phyloP scores from a whole-genome alignment of 2,797 vertebrate genomes.

The Rhinophrynus dorsalis region DNA sequence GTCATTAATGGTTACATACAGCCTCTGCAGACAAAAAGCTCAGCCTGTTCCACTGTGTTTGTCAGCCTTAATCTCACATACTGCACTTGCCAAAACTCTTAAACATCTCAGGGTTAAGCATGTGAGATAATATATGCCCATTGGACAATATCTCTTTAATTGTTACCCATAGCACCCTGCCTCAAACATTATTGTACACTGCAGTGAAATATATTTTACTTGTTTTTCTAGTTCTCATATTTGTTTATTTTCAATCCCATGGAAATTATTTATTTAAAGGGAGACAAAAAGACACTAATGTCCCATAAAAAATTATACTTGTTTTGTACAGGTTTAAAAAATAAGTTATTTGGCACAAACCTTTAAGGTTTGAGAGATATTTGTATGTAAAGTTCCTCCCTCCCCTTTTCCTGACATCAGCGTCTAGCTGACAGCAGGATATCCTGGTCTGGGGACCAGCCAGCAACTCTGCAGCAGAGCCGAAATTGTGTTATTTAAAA shows the following conservation, averaged over 20 bases:
- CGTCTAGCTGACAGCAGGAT: no score
- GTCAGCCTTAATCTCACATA: neutral
- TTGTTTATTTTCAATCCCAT: neutral
- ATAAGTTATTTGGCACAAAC: no score
- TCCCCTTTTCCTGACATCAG: no score
- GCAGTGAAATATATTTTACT: neutral
- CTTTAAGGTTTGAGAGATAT: no score
- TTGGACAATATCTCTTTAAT: neutral
- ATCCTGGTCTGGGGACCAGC: no score
- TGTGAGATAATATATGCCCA: neutral
- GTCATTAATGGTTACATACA: constrained; percentile 3
- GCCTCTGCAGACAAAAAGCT: constrained; percentile 11
- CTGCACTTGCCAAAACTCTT: neutral
- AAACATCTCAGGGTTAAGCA: neutral
- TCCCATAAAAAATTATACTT: no score
- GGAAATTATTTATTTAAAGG: neutral
- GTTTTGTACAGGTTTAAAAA: no score
- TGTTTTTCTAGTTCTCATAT: neutral
- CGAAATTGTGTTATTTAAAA: no score
- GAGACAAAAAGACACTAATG: no score
- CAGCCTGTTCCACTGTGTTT: neutral
- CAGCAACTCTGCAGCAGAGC: no score
- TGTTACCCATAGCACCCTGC: neutral
- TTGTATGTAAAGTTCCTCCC: no score
- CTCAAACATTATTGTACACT: neutral